Conservation (phyloP, 92 coral and sea anemone genomes). For the Umimayanthus kanabou region DNA sequence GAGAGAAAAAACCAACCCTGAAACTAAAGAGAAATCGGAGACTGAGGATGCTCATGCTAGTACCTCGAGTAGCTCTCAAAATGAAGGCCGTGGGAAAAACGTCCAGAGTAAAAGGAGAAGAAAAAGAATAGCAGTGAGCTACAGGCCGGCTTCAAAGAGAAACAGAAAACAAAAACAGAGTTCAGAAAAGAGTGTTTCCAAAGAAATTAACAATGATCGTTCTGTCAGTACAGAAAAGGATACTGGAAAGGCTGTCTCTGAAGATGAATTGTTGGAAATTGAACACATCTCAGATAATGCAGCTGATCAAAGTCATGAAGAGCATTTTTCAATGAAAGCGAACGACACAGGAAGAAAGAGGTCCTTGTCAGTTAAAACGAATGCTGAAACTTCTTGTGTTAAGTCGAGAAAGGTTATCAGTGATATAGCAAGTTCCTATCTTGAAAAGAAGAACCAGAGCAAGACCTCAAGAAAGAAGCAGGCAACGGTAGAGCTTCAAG, state of each 20-base stretch:
- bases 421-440: not conserved
- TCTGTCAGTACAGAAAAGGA: conserved; percentile 1
- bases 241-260: not conserved
- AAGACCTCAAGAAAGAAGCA: conserved; percentile 1
- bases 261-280: not conserved
- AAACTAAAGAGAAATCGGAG: not conserved
- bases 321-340: not conserved
- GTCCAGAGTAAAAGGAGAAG: conserved; percentile 5
- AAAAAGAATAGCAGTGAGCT: not conserved
- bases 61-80: not conserved
- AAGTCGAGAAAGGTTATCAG: conserved; percentile 8
- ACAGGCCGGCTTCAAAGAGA: conserved; percentile 10
- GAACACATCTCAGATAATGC: not conserved
- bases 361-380: not conserved
- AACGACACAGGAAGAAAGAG: conserved; percentile 23
- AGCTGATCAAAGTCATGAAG: not conserved
- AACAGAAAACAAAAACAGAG: not conserved
- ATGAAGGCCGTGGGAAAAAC: not conserved
- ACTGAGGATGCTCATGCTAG: not conserved
- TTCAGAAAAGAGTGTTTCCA: conserved; percentile 6
- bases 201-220: conserved; percentile 19
- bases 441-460: not conserved
- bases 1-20: not conserved
- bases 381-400: not conserved
- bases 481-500: not conserved